These are phyloP conservation scores for Phymastichus coffea DNA, from an alignment of 1,140 invertebrate species.

Conservation along the genomic window DNA sequence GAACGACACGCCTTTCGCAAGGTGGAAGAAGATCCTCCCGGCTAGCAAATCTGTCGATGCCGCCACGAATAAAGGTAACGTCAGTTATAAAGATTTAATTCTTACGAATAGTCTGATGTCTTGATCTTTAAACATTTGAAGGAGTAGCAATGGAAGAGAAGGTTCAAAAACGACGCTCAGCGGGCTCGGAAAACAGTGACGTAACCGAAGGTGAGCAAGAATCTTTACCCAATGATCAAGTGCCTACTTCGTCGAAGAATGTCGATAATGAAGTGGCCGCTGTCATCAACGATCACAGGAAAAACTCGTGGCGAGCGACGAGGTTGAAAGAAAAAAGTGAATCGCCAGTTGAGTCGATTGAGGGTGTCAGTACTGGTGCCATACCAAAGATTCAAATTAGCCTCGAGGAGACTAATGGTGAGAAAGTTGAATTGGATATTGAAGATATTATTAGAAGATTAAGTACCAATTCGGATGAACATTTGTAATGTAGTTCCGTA, in stretches of 20 bases:
- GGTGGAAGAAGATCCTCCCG: constrained; percentile 72
- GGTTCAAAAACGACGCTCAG: too few relatives aligned
- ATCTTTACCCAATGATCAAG: constrained; percentile 32
- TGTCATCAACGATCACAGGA: not conserved
- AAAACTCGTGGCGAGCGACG: not conserved
- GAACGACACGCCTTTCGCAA: constrained; percentile 63
- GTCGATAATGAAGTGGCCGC: not conserved
- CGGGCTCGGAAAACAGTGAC: constrained; percentile 29
- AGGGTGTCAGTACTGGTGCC: too few relatives aligned
- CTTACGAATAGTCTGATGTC: too few relatives aligned
- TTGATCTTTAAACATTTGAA: too few relatives aligned
- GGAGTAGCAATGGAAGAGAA: not conserved
- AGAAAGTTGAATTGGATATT: not conserved
- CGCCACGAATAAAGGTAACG: constrained; percentile 26
- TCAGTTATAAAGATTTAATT: too few relatives aligned
- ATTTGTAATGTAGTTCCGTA: too few relatives aligned
- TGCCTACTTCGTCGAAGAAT: not conserved
- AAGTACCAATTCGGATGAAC: not conserved
- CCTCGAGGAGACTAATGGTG: constrained; percentile 19
- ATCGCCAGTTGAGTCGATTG: too few relatives aligned
- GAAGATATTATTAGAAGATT: not conserved
- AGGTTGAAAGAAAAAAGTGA: constrained; percentile 8
- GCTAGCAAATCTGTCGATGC: constrained; percentile 48
- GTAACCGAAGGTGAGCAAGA: constrained; percentile 36
- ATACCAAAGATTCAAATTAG: constrained; percentile 43